Evolutionary conservation across 1,140 invertebrate genomes (phyloP).

Genomic region (Drosophila sp.): DNA sequence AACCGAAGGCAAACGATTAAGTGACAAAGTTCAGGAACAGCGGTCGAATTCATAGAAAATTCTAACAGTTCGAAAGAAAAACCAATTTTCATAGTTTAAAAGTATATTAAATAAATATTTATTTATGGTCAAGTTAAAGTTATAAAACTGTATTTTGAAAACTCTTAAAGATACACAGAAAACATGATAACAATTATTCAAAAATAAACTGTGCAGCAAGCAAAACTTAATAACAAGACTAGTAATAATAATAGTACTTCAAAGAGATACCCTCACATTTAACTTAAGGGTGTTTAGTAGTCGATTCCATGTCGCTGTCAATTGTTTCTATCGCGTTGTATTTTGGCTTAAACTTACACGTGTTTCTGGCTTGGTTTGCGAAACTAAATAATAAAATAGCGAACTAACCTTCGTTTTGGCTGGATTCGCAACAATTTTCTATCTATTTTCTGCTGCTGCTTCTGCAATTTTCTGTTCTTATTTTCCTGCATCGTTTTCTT

Average conservation of each 20-base stretch:
- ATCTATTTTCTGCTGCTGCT: constrained; percentile 51
- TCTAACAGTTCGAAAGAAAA: too few species aligned
- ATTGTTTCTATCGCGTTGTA: neutral
- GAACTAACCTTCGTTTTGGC: constrained; percentile 41
- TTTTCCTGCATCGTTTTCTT: neutral
- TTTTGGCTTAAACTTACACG: constrained; percentile 7
- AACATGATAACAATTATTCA: too few species aligned
- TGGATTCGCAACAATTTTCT: constrained; percentile 67
- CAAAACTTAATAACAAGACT: too few species aligned
- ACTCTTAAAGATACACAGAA: too few species aligned
- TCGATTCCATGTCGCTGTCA: neutral
- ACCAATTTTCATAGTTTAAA: too few species aligned
- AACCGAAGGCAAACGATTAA: neutral
- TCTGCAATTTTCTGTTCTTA: constrained; percentile 35
- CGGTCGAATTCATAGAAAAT: neutral
- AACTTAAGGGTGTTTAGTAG: neutral
- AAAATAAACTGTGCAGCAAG: too few species aligned
- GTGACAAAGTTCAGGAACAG: neutral
- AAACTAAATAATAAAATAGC: constrained; percentile 40
- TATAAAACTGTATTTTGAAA: too few species aligned
- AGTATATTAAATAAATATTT: too few species aligned
- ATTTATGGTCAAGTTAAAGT: too few species aligned
- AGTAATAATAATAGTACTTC: too few species aligned
- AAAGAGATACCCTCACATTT: too few species aligned
- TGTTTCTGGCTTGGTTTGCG: neutral